phyloP scores from a whole-genome alignment of 2,888 invertebrate genomes.

The Xanthorhoe designata region DNA sequence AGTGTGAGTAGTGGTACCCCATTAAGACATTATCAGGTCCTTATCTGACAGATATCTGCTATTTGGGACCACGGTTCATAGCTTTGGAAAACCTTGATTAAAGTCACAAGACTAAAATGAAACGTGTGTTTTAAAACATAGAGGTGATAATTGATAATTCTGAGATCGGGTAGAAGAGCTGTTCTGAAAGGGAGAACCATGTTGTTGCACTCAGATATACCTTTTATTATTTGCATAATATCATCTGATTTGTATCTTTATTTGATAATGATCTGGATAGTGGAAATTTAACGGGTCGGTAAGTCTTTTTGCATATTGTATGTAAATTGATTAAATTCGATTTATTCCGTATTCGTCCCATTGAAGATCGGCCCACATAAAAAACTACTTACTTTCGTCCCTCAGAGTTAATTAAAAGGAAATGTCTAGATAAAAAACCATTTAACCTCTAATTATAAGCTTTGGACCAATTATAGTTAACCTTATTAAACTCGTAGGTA shows the following conservation, averaged over 20 bases:
- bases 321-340: not conserved
- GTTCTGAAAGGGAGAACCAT: not conserved
- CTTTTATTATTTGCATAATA: conserved; percentile 16
- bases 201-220: conserved; percentile 12
- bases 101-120: conserved; percentile 1
- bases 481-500: no score
- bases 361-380: no score
- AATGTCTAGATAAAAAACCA: not conserved
- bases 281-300: not conserved
- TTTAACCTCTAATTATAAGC: not conserved
- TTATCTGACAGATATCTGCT: conserved; percentile 38
- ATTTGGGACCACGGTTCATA: conserved; percentile 32
- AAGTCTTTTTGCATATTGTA: conserved; percentile 10
- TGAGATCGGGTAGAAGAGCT: not conserved
- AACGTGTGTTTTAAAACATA: not conserved
- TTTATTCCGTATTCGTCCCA: no score
- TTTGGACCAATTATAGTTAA: no score
- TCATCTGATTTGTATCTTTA: conserved; percentile 17
- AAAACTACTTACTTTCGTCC: no score
- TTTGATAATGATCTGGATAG: conserved; percentile 7
- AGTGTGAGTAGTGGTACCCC: conserved; percentile 35
- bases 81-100: conserved; percentile 25
- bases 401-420: not conserved
- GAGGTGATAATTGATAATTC: conserved; percentile 5
- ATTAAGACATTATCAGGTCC: conserved; percentile 42